These are phyloP conservation scores for Taxidea taxus DNA, from an alignment of 2,113 vertebrate genomes.

Conservation along the genomic window DNA sequence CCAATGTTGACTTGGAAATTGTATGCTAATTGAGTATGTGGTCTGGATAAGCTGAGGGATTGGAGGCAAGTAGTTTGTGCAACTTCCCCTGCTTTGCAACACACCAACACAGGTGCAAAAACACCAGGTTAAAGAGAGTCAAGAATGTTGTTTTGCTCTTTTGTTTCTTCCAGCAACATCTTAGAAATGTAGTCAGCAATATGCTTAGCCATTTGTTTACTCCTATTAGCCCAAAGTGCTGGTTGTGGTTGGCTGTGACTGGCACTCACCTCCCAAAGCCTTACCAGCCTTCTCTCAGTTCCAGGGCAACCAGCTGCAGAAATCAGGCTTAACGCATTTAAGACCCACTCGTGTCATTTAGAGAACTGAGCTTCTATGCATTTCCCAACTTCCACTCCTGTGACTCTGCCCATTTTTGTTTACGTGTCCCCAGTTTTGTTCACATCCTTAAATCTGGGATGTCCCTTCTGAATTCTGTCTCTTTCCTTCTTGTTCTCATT, in stretches of 20 bases:
- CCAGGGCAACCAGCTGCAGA: background rate
- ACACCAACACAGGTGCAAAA: background rate
- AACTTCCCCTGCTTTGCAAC: background rate
- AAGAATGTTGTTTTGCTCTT: background rate
- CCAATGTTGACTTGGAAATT: background rate
- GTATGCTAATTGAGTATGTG: background rate
- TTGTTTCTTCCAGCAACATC: background rate
- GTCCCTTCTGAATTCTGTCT: constrained; percentile 44
- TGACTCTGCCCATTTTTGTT: background rate
- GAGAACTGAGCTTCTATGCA: background rate
- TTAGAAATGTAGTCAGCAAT: background rate
- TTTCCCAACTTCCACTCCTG: background rate
- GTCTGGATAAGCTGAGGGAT: background rate
- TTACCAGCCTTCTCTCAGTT: background rate
- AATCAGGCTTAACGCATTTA: background rate
- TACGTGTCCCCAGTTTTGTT: background rate
- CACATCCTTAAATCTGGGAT: background rate
- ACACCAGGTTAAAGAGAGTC: background rate
- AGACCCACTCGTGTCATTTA: no score
- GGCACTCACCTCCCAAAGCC: background rate
- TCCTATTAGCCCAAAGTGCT: background rate
- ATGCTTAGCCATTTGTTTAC: background rate
- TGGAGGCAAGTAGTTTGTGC: background rate
- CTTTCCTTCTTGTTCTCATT: constrained; percentile 29
- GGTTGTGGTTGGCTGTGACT: background rate